Evolutionary conservation across 2,113 vertebrate genomes (phyloP), one percentile per base, ranked within the genome.

Genomic region (rabbit (Oryctolagus cuniculus)): DNA sequence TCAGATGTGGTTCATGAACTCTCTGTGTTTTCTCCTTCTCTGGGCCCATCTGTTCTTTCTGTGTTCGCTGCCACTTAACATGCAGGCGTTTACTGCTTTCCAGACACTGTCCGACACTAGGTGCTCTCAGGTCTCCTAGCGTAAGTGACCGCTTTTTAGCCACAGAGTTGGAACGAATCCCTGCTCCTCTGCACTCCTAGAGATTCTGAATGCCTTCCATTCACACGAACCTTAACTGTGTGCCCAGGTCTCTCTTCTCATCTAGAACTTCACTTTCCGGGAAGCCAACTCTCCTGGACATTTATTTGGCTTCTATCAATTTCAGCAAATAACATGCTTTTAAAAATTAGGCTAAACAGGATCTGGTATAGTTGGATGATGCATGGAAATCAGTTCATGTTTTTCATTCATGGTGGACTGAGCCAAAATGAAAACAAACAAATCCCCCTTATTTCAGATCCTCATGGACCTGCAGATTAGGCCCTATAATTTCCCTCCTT

Each of bases 291-390:
- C 78, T 96, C 75, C 84, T 67, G 74, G 86, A 49, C 67, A 53
- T 75, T 80, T 87, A 53, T 72, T 80, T 87, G 22, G 51, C 84
- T 29, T 95, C 83, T 77, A 55, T 55, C 93, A 90, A 95, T 53
- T 74, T 67, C 94, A 69, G 53, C 51, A 90, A 83, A 36, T 53
- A 81, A 51, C 12, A 29, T 1, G 0, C 79, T 91, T 94, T 34
- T 81, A 82, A 44, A 44, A 87, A 93, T 84, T 17, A 75, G 63
- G 8, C 38, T 75, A 77, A 79, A 51, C 22, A 66, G 49, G 10
- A 78, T 81, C 92, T 17, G 80, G 21, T 90, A 5, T 55, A 84
- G 8, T 79, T 77, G 13, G 38, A 0, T n/a, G 78, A 69, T n/a
- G 31, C 1, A 44, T 24, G 82, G 69, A 6, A 61, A 87, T 64